A percentile compares a stretch with the other conserved stretches of the same genome.
These are phyloP conservation scores for Noctua janthina DNA, from an alignment of 2,888 invertebrate genomes.

Conservation along the genomic window DNA sequence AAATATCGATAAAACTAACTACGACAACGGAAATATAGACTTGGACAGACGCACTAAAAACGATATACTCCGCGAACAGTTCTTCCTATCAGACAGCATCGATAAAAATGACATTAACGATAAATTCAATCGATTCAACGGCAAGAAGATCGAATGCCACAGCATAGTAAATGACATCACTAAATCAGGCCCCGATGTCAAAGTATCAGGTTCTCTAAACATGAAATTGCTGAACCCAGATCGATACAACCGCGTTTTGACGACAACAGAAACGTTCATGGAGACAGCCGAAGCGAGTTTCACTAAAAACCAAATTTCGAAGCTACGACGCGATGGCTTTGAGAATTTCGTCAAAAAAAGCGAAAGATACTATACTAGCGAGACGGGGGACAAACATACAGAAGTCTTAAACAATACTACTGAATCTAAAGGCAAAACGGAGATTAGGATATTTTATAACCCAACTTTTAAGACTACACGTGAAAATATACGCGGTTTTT, in stretches of 20 bases:
- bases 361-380: constrained; percentile 85
- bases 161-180: constrained; percentile 85
- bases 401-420: constrained; percentile 77
- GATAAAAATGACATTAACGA: constrained; percentile 84
- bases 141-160: constrained; percentile 86
- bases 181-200: constrained; percentile 81
- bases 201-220: constrained; percentile 84
- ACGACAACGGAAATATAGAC: constrained; percentile 67
- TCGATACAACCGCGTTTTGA: constrained; percentile 84
- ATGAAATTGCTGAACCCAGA: constrained; percentile 86
- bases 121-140: constrained; percentile 78
- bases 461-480: constrained; percentile 83
- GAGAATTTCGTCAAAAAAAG: constrained; percentile 87
- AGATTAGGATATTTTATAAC: constrained; percentile 87
- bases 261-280: constrained; percentile 84
- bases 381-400: constrained; percentile 79
- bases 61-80: constrained; percentile 82
- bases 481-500: constrained; percentile 76
- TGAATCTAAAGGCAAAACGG: constrained; percentile 78
- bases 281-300: constrained; percentile 84
- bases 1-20: constrained; percentile 49
- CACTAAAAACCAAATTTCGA: constrained; percentile 81
- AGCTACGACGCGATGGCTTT: constrained; percentile 79
- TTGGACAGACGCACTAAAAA: constrained; percentile 80
- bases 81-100: constrained; percentile 77